Percentiles rank a stretch among this genome's conserved stretches.
phyloP scores from a whole-genome alignment of 1,140 invertebrate species.

The Hydropsyche tenuis region DNA sequence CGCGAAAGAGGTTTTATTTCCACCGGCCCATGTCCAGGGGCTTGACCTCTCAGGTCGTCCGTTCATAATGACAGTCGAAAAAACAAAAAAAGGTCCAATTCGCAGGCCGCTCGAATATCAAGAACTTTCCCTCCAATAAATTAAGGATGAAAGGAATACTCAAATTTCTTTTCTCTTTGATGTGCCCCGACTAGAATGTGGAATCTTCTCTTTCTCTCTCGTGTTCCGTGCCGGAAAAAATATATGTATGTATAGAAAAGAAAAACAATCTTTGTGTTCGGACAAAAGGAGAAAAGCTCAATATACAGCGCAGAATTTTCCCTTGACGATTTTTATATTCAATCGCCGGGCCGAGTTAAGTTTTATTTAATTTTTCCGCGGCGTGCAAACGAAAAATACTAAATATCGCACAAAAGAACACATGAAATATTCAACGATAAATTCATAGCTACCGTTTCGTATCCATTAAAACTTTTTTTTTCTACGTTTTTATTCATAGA shows the following conservation, averaged over 20 bases:
- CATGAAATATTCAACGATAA: background rate
- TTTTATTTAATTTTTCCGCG: too few relatives aligned
- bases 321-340: too few relatives aligned
- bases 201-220: conserved; percentile 16
- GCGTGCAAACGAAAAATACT: too few relatives aligned
- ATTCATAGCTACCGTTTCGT: background rate
- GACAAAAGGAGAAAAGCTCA: conserved; percentile 1
- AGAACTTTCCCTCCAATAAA: conserved; percentile 45
- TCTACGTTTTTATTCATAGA: too few relatives aligned
- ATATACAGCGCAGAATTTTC: conserved; percentile 6
- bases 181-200: conserved; percentile 16
- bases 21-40: conserved; percentile 32
- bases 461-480: conserved; percentile 8
- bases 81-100: conserved; percentile 46
- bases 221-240: background rate
- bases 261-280: conserved; percentile 33
- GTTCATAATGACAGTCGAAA: conserved; percentile 44
- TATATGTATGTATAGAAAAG: conserved; percentile 13
- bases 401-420: too few relatives aligned
- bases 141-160: conserved; percentile 47
- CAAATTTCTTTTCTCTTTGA: conserved; percentile 42
- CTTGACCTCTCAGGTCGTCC: conserved; percentile 40
- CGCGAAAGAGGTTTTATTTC: conserved; percentile 42
- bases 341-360: too few relatives aligned
- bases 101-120: conserved; percentile 42